Percentiles rank a stretch among this genome's conserved stretches.
Evolutionary conservation across 2,797 vertebrate genomes (phyloP).

Genomic region (Pseudochirops cupreus): DNA sequence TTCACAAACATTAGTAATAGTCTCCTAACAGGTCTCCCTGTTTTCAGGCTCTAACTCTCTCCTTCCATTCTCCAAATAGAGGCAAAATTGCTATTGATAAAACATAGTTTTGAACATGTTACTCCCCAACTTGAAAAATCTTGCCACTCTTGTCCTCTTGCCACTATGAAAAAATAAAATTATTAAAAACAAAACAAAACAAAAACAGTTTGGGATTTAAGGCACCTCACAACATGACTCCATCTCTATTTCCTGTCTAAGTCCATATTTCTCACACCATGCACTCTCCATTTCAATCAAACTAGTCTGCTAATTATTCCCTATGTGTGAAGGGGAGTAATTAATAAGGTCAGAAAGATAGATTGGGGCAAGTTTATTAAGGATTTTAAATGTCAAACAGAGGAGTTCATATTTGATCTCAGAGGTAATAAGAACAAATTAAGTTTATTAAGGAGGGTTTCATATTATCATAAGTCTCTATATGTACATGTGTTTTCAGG

Average conservation of each 20-base stretch:
- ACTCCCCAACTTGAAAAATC: background rate
- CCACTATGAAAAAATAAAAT: background rate
- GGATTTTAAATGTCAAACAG: background rate
- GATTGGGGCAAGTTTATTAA: background rate
- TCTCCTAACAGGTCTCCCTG: background rate
- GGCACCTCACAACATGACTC: background rate
- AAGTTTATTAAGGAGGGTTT: background rate
- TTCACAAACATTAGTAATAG: background rate
- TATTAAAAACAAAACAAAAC: background rate
- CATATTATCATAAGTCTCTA: background rate
- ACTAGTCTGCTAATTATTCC: background rate
- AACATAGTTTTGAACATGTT: background rate
- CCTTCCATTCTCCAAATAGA: background rate
- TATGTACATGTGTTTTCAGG: background rate
- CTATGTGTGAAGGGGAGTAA: background rate
- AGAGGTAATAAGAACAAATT: background rate
- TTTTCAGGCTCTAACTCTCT: background rate
- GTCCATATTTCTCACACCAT: background rate
- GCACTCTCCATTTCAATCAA: background rate
- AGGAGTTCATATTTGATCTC: background rate
- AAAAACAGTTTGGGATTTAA: background rate
- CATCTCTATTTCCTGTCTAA: background rate
- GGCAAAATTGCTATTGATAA: background rate
- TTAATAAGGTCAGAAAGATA: slow-evolving; percentile 2
- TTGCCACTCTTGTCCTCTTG: background rate